Conservation (phyloP, 2,888 invertebrate species). For the Autographa gamma region DNA sequence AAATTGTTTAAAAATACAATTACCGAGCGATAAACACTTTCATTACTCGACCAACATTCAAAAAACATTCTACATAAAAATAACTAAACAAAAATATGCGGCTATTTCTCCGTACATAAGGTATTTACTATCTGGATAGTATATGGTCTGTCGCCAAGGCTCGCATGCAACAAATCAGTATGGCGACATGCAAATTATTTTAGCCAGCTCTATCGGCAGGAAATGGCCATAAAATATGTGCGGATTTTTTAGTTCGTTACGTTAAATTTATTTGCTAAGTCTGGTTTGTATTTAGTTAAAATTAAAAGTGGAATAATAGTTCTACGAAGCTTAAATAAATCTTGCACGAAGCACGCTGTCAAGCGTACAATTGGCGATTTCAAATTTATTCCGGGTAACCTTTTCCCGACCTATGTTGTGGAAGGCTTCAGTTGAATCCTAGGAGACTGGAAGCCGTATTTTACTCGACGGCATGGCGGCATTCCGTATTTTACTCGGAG, state of each 20-base stretch:
- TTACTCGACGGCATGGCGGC: too few relatives aligned
- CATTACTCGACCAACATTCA: not conserved
- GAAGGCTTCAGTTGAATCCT: too few relatives aligned
- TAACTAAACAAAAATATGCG: not conserved
- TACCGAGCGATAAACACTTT: not conserved
- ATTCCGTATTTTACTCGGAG: too few relatives aligned
- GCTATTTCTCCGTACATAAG: not conserved
- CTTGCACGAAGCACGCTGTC: too few relatives aligned
- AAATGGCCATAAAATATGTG: constrained; percentile 5
- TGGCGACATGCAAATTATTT: constrained; percentile 9
- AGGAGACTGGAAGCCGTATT: too few relatives aligned
- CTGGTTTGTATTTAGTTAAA: not conserved
- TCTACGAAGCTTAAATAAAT: too few relatives aligned
- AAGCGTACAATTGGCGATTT: too few relatives aligned
- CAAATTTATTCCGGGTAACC: too few relatives aligned
- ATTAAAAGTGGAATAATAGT: not conserved
- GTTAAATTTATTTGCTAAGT: not conserved
- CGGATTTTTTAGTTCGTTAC: constrained; percentile 1
- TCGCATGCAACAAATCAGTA: constrained; percentile 7
- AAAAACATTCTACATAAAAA: not conserved
- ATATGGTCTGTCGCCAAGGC: constrained; percentile 2
- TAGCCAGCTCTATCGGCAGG: not conserved
- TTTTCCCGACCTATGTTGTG: too few relatives aligned
- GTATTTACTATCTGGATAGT: constrained; percentile 1
- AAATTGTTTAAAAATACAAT: too few relatives aligned